Base-by-base conservation (phyloP, 1,140 invertebrate genomes). In the Brachystomella parvula region DNA sequence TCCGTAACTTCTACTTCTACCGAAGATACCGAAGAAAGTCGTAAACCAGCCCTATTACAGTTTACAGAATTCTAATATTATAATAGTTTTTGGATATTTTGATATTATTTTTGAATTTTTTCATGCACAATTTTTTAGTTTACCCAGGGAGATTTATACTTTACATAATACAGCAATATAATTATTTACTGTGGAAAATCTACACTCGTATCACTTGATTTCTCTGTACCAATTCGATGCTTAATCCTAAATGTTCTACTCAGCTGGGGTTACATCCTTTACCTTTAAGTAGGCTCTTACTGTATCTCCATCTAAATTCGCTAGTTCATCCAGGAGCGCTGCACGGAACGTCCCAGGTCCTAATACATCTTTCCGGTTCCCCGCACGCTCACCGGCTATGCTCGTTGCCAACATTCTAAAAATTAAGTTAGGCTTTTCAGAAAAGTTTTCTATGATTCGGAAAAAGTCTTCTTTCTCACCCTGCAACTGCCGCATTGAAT, bases 321-420 rank as follows among this genome's bases (percentile, higher is more conserved):
- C 12, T 12, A 60, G 29, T 35, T 60, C 58, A 29, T 60, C 58
- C 6, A 60, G 9, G 30, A 60, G 31, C 9, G 58, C 58, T 30
- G 58, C 58, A 9, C 58, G 21, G 32, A 60, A 60, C 9, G 58
- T 60, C 19, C 58, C 58, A n/a, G 58, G 58, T 3, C 58, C 58
- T n/a, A 9, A 29, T 6, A 60, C 58, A 35, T 60, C 58, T 3
- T 30, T 19, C 30, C 58, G 9, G 6, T 9, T 24, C 6, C 9
- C 58, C 30, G 58, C 58, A 26, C 24, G 58, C 24, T 60, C 58
- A 12, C 58, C 58, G 19, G 58, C 58, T 6, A 60, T 9, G 31
- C 30, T 60, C 30, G 26, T 60, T 15, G 15, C 15, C 3, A 60
- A 17, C 6, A 60, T 9, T 24, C 58, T 60, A 26, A 31, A 60